Evolutionary conservation across 1,140 invertebrate species (phyloP), one percentile per base, ranked within the genome.

Genomic region (Sesamia nonagrioides): DNA sequence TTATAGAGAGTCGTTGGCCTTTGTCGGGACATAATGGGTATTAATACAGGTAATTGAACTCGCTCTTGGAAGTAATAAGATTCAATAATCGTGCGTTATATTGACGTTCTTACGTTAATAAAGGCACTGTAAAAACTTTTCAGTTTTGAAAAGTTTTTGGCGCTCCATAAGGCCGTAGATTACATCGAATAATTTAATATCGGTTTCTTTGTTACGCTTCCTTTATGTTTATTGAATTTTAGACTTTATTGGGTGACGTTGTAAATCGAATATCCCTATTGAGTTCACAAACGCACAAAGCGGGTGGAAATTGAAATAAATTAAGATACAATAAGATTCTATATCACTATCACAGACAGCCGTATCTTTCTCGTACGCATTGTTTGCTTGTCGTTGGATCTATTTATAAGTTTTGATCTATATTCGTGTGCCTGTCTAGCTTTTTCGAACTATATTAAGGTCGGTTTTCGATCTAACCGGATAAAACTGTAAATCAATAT

Each of bases 21-120:
- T 68, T 48, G 40, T 27, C 6, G 13, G 42, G 18, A 48, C 18
- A 68, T 18, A 35, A 58, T 17, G n/a, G 60, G 21, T 63, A 63
- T 18, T 33, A 21, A 17, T 42, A 13, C 17, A 66, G 61, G 37
- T 66, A 21, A 11, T 21, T 66, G 61, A 66, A 66, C 61, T 37
- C 58, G n/a, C 13, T 18, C 37, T 11, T 37, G 37, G n/a, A 21
- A 18, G 11, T 21, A 45, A 18, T 66, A 66, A 42, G 33, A 18
- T 66, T 42, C 37, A 66, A 66, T 42, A 66, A 17, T 11, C 61
- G 9, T 13, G 4, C 4, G 18, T 11, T 61, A 66, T n/a, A 42
- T 60, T 60, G 3, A 60, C 2, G 2, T 35, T 35, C 27, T n/a
- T 33, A 15, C 56, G 27, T 60, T 60, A 35, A 11, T 60, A 60